Evolutionary conservation across 2,797 vertebrate species (phyloP).

Genomic region (Hephaestus fuliginosus): DNA sequence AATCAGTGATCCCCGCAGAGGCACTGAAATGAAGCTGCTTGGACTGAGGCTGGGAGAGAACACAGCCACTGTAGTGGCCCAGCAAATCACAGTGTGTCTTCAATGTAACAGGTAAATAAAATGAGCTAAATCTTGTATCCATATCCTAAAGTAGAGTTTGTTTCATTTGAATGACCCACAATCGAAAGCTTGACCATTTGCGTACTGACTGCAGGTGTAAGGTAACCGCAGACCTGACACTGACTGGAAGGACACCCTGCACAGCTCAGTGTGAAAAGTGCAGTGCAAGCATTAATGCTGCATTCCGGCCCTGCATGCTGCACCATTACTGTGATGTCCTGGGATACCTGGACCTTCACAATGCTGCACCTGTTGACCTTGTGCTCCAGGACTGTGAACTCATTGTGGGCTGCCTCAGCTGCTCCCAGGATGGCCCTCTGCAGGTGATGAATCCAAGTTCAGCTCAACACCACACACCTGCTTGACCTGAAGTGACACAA

Average conservation of each 20-base stretch:
- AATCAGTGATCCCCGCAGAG: slow-evolving; percentile 81
- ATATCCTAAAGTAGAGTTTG: neutral
- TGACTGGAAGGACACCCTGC: slow-evolving; percentile 79
- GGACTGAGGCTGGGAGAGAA: slow-evolving; percentile 86
- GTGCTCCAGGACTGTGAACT: slow-evolving; percentile 86
- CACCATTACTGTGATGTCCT: slow-evolving; percentile 88
- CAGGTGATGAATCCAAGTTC: slow-evolving; percentile 72
- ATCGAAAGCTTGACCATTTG: neutral
- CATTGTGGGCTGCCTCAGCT: slow-evolving; percentile 84
- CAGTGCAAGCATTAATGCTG: slow-evolving; percentile 80
- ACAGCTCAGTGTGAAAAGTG: slow-evolving; percentile 88
- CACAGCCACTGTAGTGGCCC: slow-evolving; percentile 83
- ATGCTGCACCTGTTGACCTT: slow-evolving; percentile 82
- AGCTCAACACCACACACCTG: neutral
- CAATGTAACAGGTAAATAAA: slow-evolving; percentile 84
- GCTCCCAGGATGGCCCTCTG: slow-evolving; percentile 82
- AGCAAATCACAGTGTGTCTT: slow-evolving; percentile 84
- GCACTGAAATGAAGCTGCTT: slow-evolving; percentile 87
- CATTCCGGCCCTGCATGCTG: slow-evolving; percentile 85
- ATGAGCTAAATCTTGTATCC: neutral
- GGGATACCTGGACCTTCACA: slow-evolving; percentile 88
- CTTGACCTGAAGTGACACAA: neutral
- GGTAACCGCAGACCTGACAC: slow-evolving; percentile 84
- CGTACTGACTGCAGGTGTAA: slow-evolving; percentile 83
- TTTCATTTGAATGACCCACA: neutral